Percentiles rank a stretch among this genome's conserved stretches.
Evolutionary conservation across 2,888 invertebrate species (phyloP).

Genomic region (Epicampocera succincta): DNA sequence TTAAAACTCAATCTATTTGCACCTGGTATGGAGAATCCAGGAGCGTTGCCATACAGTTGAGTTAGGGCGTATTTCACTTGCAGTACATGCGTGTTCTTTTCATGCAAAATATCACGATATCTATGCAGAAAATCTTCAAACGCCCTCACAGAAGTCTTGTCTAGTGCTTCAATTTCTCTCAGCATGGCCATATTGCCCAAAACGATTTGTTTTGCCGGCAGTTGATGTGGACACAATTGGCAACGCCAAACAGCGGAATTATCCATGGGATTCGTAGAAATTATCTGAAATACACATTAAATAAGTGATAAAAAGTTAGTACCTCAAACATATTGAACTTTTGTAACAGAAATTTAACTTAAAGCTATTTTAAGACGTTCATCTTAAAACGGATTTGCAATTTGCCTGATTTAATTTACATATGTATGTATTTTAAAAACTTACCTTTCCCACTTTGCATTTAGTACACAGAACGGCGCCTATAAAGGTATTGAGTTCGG

Average conservation of each 20-base stretch:
- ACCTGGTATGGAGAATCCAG: conserved; percentile 84
- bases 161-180: conserved; percentile 83
- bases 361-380: too few relatives aligned
- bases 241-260: conserved; percentile 85
- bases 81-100: conserved; percentile 86
- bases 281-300: conserved; percentile 78
- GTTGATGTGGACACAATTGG: conserved; percentile 84
- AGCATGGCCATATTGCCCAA: conserved; percentile 85
- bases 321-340: too few relatives aligned
- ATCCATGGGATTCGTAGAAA: conserved; percentile 85
- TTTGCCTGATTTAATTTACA: too few relatives aligned
- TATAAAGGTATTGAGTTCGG: conserved; percentile 86
- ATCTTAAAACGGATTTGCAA: too few relatives aligned
- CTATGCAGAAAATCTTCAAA: conserved; percentile 86
- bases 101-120: conserved; percentile 85
- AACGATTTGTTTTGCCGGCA: conserved; percentile 84
- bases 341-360: too few relatives aligned
- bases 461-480: conserved; percentile 86
- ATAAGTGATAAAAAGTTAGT: neutral
- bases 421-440: conserved; percentile 20
- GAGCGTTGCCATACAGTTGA: conserved; percentile 86
- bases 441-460: conserved; percentile 83
- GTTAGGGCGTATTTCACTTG: conserved; percentile 87
- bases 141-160: conserved; percentile 83
- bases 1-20: neutral